Evolutionary conservation across 2,888 invertebrate species (phyloP), one percentile per base, ranked within the genome.

Genomic region (Litoditis marina): DNA sequence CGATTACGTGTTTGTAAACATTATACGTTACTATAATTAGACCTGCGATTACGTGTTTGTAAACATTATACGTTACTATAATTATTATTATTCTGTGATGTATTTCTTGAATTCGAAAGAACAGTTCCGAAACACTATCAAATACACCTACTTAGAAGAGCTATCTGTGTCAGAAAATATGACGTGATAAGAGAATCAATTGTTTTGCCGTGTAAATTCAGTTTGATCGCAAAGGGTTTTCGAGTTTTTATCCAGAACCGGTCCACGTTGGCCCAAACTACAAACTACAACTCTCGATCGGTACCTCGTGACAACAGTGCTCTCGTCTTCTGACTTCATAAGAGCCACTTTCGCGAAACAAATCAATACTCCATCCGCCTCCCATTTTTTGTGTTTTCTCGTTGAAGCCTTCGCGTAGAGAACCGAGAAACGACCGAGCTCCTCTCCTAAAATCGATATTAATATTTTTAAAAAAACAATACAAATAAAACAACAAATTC

Each of bases 381-480:
- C 74, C 76, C 76, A 77, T 19, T 68, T 74, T 68, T 76, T 77
- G 63, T 76, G 73, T 59, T 76, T 76, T 42, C 74, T 59, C 2
- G 72, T 72, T 7, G 74, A 73, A 36, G 67, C 65, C 51, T 73
- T 71, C 3, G 73, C 76, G 46, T 71, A 77, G 16, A 76, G 52
- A 13, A 74, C 73, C 22, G 63, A 58, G 56, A 69, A 77, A n/a
- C 74, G 60, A 1, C 65, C 68, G 30, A 65, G 27, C 59, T 71
- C 70, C n/a, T 39, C 22, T 11, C 6, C 61, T 55, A 36, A 7
- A 55, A 44, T 47, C n/a, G 5, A 22, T 4, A 44, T 44, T 44
- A 11, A 6, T 44, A 44, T 22, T 3, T 44, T 6, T 11, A 44
- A 4, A 4, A 44, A n/a, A n/a, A n/a, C n/a, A n/a, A n/a, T n/a